Base-by-base conservation (phyloP, 2,888 invertebrate genomes). In the Diplolepis rosae region DNA sequence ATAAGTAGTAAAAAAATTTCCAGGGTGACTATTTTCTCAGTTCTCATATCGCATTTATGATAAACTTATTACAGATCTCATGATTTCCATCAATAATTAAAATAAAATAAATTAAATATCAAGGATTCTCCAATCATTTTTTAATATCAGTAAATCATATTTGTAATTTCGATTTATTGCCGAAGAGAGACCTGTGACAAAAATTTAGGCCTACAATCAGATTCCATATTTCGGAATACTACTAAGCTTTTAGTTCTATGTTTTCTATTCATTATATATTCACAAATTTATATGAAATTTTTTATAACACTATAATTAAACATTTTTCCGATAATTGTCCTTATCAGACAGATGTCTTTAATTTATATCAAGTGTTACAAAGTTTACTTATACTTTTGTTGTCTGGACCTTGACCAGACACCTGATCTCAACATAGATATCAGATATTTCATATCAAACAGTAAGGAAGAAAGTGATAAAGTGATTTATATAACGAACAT, bases 181-280 rank as follows among this genome's bases (percentile, higher is more conserved):
- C 13, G 56, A 35, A 11, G 54, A 56, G 6, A 6, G 15, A 35
- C 39, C 13, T 11, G 7, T 32, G 56, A 35, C n/a, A 61, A 61
- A 32, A 61, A 61, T 61, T 61, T 39, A 61, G 56, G 39, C 56
- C 56, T 61, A 39, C 56, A 39, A 61, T 61, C 35, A 61, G 39
- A 22, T 61, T 5, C 35, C 56, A 11, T 22, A 35, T 61, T 39
- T 61, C 56, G 22, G 24, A 39, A 32, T 56, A 35, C 50, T 22
- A 50, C n/a, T n/a, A 27, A 50, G 22, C 24, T 50, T 50, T 50
- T 50, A 50, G 27, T 50, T 50, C 27, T 27, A 27, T 50, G 50
- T 24, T 27, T 24, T 50, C 24, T 24, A 50, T 50, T 50, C 27
- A 50, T 50, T 50, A 50, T 45, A 45, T 45, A 45, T 45, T 15